A percentile compares a stretch with the other conserved stretches of the same genome.
Conservation (phyloP, 2,797 vertebrate species). For the Chanos chanos region DNA sequence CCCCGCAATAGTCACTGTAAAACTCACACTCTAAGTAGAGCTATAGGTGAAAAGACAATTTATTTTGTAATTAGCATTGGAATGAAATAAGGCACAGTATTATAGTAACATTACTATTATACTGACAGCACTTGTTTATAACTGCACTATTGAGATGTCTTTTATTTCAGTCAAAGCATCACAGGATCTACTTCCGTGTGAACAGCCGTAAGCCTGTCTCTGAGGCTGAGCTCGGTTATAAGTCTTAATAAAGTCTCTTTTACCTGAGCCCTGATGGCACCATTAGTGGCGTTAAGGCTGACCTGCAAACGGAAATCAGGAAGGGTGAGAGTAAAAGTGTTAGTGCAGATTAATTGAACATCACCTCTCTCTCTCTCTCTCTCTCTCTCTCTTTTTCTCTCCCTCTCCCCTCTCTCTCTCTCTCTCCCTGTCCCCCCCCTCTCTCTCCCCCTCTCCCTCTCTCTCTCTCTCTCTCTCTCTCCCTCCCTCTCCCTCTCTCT, state of each 20-base stretch:
- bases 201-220: conserved; percentile 76
- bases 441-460: not conserved
- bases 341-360: conserved; percentile 75
- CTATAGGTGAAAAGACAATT: too few relatives aligned
- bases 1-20: too few relatives aligned
- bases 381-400: not conserved
- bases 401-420: not conserved
- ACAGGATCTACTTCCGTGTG: conserved; percentile 77
- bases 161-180: conserved; percentile 30
- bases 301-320: conserved; percentile 70
- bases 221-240: conserved; percentile 77
- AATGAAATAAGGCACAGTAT: too few relatives aligned
- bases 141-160: too few relatives aligned
- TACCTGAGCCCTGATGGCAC: conserved; percentile 75
- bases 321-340: conserved; percentile 58
- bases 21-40: too few relatives aligned
- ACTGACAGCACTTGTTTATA: too few relatives aligned
- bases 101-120: too few relatives aligned
- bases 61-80: too few relatives aligned
- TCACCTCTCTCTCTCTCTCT: conserved; percentile 41
- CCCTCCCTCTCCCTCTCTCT: not conserved
- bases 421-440: conserved; percentile 31
- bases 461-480: not conserved
- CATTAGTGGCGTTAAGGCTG: conserved; percentile 73
- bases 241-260: conserved; percentile 80